These are phyloP conservation scores for Prenolepis imparis DNA, from an alignment of 2,888 invertebrate species.

Conservation along the genomic window DNA sequence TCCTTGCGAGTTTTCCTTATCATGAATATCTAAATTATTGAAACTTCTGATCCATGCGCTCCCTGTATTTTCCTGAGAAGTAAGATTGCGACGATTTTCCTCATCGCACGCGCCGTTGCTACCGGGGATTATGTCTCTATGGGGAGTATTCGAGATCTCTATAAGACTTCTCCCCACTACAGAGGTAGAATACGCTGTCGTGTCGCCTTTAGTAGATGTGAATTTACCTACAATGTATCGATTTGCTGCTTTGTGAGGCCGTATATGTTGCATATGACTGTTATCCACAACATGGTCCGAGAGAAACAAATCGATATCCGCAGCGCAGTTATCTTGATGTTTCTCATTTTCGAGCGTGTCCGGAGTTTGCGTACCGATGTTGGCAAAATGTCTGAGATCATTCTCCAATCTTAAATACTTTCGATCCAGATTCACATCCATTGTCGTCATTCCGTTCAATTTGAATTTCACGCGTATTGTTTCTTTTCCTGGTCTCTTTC, in stretches of 20 bases:
- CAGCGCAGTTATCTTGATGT: constrained; percentile 35
- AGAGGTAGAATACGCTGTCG: background rate
- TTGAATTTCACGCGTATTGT: constrained; percentile 67
- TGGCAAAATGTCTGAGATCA: background rate
- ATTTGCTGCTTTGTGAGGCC: constrained; percentile 60
- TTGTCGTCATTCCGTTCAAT: constrained; percentile 74
- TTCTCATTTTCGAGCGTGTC: background rate
- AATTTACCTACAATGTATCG: constrained; percentile 60
- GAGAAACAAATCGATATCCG: constrained; percentile 55
- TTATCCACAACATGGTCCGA: constrained; percentile 32
- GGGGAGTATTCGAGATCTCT: constrained; percentile 21
- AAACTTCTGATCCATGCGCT: background rate
- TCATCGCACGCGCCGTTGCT: background rate
- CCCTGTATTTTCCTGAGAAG: background rate
- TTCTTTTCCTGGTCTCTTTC: background rate
- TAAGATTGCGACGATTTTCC: background rate
- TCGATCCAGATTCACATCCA: constrained; percentile 67
- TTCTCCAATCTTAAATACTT: constrained; percentile 65
- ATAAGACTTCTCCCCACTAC: constrained; percentile 8
- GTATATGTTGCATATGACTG: constrained; percentile 53
- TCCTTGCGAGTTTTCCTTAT: background rate
- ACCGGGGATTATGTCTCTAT: too few relatives aligned
- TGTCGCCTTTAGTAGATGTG: constrained; percentile 15
- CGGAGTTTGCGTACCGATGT: constrained; percentile 24
- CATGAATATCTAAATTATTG: background rate